Evolutionary conservation across 2,888 invertebrate genomes (phyloP).

Genomic region (Acleris emargana): DNA sequence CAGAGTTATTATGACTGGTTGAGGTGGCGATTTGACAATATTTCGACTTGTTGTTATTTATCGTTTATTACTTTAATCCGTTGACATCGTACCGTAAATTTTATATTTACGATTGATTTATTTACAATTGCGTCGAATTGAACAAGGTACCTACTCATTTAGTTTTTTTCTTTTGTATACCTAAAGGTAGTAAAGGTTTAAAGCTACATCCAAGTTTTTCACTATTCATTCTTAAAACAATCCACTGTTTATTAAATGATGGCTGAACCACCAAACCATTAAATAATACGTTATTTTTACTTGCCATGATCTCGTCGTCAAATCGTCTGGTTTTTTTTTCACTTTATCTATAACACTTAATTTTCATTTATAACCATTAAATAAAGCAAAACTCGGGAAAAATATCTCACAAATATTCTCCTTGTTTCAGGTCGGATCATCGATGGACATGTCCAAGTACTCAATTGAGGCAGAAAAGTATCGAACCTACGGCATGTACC

Average conservation of each 20-base stretch:
- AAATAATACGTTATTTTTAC: too few species aligned
- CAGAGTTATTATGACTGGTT: constrained; percentile 49
- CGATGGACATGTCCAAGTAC: constrained; percentile 91
- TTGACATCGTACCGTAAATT: constrained; percentile 14
- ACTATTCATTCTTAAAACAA: too few species aligned
- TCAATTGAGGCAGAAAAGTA: constrained; percentile 91
- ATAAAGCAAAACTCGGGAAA: too few species aligned
- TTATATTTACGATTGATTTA: constrained; percentile 4
- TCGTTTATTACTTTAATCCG: constrained; percentile 18
- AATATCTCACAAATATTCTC: background rate
- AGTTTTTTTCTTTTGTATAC: too few species aligned
- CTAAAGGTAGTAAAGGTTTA: too few species aligned
- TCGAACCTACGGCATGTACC: constrained; percentile 90
- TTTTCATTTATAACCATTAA: background rate
- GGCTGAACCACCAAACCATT: too few species aligned
- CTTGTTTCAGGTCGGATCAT: constrained; percentile 87
- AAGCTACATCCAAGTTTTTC: too few species aligned
- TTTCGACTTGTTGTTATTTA: constrained; percentile 45
- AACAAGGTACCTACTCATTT: too few species aligned
- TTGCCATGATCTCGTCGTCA: too few species aligned
- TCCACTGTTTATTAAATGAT: too few species aligned
- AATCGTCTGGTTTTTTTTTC: too few species aligned
- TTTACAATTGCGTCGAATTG: background rate
- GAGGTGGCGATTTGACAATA: constrained; percentile 62
- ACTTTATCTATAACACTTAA: background rate